phyloP scores from a whole-genome alignment of 2,888 invertebrate genomes.

The Homarus gammarus region DNA sequence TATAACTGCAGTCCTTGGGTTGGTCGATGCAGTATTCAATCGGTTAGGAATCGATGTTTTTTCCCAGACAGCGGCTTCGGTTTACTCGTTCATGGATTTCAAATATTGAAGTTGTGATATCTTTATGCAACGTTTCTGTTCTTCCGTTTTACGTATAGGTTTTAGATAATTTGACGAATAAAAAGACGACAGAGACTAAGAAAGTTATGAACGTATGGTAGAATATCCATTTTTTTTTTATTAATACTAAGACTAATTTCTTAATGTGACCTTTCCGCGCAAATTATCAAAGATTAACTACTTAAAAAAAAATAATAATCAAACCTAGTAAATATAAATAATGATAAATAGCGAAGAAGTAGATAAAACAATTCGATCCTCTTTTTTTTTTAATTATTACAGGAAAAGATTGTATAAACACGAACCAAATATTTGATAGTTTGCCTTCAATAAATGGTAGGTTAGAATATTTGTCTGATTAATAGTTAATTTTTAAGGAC shows the following conservation, averaged over 20 bases:
- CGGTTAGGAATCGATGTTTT: not conserved
- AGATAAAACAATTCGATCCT: no score
- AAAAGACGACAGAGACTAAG: not conserved
- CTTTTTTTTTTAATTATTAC: no score
- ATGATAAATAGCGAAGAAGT: not conserved
- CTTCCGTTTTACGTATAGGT: not conserved
- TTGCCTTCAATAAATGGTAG: not conserved
- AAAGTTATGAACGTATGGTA: not conserved
- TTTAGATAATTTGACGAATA: not conserved
- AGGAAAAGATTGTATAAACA: no score
- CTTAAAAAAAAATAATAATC: not conserved
- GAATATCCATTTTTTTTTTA: not conserved
- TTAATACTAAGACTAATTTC: not conserved
- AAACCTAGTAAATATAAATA: not conserved
- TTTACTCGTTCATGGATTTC: not conserved
- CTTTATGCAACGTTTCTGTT: not conserved
- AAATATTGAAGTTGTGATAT: not conserved
- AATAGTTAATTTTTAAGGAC: not conserved
- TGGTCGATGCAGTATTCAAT: not conserved
- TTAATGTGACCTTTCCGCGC: not conserved
- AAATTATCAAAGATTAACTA: constrained; percentile 17
- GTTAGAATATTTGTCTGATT: not conserved
- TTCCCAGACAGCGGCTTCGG: not conserved
- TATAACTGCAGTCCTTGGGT: not conserved
- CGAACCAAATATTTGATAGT: constrained; percentile 14